phyloP scores from a whole-genome alignment of 2,113 vertebrate species.

The Muntiacus reevesi region DNA sequence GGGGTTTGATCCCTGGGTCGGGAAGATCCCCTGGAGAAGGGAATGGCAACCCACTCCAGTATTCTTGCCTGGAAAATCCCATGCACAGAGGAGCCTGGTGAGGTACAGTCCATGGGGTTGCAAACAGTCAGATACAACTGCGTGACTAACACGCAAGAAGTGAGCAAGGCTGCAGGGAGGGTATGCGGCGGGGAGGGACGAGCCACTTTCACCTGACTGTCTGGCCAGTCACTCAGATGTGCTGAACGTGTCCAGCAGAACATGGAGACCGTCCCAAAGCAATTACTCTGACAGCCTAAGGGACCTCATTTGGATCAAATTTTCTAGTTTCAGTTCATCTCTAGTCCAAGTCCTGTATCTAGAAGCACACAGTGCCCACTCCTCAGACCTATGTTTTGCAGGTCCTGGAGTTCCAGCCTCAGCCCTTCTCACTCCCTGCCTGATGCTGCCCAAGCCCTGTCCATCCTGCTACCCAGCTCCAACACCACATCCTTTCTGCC shows the following conservation, averaged over 20 bases:
- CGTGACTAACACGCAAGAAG: not conserved
- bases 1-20: not conserved
- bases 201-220: accelerated
- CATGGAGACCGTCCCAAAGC: not conserved
- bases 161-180: not conserved
- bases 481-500: too few relatives aligned
- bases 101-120: not conserved
- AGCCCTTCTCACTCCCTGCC: too few relatives aligned
- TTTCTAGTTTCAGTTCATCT: not conserved
- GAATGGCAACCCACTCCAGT: not conserved
- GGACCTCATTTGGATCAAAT: not conserved
- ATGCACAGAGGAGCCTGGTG: not conserved
- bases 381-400: not conserved
- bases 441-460: not conserved
- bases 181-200: too few relatives aligned
- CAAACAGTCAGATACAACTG: not conserved
- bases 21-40: not conserved
- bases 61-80: not conserved
- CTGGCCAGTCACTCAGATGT: not conserved
- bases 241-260: not conserved
- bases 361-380: not conserved
- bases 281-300: not conserved
- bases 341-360: accelerated
- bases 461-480: not conserved
- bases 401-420: not conserved